Base-by-base conservation (phyloP, 2,888 invertebrate genomes). In the Vanessa cardui region DNA sequence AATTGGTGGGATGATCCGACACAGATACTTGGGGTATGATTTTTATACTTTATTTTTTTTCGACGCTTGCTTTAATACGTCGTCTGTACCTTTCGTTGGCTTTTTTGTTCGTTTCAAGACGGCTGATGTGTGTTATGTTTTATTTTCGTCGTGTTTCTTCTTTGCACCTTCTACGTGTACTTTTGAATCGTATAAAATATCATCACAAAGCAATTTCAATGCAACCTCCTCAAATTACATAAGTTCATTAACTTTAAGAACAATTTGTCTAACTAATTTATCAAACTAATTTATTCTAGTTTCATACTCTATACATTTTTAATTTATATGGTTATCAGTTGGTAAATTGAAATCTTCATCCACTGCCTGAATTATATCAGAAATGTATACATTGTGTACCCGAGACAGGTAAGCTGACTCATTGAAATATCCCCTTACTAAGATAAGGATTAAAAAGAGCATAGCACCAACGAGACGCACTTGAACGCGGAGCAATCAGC, bases 371-470 rank as follows among this genome's bases (percentile, higher is more conserved):
- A 39, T 18, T 18, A 33, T 5, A 39, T 18, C 18, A n/a, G 18
- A 5, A 56, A 20, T 15, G 9, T 33, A 56, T 7, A 56, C 16
- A n/a, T 18, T 9, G 39, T 56, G 20, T 18, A 64, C 58, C 72
- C 63, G 67, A 70, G 72, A 62, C 69, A 69, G 64, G 73, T 72
- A 68, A 71, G 78, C 79, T 83, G 79, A 77, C 81, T 83, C 81
- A 84, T 87, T 85, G 85, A 82, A 85, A 87, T 84, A 83, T 81
- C 78, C 78, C 75, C 72, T 75, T 73, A 73, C 72, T 74, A 71
- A 81, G 85, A 85, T 86, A 85, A 82, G 84, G 85, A 86, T 85
- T 86, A 87, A 87, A 87, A 87, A 87, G 87, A 85, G 85, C 86
- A 87, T 81, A 80, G 78, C 81, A 83, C 82, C 80, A 77, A 73